Conservation (phyloP, 2,113 vertebrate species). For the Sinocyclocheilus anshuiensis region DNA sequence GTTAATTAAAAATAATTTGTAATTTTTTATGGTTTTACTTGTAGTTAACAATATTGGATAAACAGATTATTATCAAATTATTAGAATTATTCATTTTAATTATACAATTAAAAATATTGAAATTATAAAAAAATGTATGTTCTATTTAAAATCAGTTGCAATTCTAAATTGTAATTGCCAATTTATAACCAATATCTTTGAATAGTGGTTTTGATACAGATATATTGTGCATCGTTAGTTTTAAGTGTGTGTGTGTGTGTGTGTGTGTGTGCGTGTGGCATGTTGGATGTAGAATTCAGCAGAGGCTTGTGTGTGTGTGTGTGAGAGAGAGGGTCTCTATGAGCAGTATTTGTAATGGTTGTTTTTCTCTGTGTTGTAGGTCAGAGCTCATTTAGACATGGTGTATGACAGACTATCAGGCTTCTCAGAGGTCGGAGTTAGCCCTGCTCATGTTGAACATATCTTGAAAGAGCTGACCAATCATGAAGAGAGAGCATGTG, state of each 20-base stretch:
- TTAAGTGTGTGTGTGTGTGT: neutral
- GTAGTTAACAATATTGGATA: neutral
- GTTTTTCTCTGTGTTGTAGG: conserved; percentile 71
- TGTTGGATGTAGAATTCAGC: no score
- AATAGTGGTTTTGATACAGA: neutral
- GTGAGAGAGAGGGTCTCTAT: neutral
- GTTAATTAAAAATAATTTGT: neutral
- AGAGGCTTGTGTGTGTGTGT: neutral
- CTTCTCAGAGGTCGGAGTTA: conserved; percentile 89
- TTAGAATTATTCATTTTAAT: no score
- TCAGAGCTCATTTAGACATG: conserved; percentile 82
- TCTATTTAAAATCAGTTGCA: no score
- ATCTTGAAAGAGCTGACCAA: conserved; percentile 83
- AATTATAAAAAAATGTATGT: no score
- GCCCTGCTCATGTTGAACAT: conserved; percentile 86
- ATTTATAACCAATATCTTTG: neutral
- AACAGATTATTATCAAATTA: no score
- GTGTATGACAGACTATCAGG: conserved; percentile 80
- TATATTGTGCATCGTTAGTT: no score
- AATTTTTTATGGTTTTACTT: neutral
- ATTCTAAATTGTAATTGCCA: no score
- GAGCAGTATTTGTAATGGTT: neutral
- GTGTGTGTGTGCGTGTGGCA: neutral
- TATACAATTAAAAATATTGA: no score
- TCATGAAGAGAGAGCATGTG: conserved; percentile 85